Conservation (phyloP, 2,113 vertebrate species). For the Eublepharis macularius region DNA sequence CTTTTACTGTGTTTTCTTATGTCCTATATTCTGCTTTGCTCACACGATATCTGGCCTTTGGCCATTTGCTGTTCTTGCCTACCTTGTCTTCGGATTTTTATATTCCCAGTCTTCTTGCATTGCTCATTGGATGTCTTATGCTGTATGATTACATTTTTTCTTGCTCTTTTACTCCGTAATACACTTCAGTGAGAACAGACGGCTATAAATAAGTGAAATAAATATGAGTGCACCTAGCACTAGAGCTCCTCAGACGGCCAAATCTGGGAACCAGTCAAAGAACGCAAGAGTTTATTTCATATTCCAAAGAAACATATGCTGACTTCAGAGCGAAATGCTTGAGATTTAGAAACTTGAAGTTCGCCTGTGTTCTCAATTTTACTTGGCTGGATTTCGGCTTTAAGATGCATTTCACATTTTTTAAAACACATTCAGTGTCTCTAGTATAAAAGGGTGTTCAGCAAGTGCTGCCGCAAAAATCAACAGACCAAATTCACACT, state of each 20-base stretch:
- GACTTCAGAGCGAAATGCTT: constrained; percentile 42
- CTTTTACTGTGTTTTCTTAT: too few species aligned
- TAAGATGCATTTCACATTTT: constrained; percentile 2
- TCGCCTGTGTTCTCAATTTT: constrained; percentile 7
- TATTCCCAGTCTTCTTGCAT: too few species aligned
- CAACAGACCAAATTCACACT: background rate
- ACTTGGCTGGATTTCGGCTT: constrained; percentile 1
- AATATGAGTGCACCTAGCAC: background rate
- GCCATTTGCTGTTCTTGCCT: too few species aligned
- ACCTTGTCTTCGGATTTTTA: too few species aligned
- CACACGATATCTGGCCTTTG: too few species aligned
- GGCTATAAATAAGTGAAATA: too few species aligned
- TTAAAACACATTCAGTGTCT: background rate
- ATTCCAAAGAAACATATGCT: constrained; percentile 51
- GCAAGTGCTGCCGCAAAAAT: too few species aligned
- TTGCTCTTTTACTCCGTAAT: too few species aligned
- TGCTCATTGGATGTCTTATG: too few species aligned
- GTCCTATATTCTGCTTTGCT: too few species aligned
- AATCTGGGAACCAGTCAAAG: constrained; percentile 19
- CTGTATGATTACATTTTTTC: too few species aligned
- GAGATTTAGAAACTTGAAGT: constrained; percentile 41
- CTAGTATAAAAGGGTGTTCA: background rate
- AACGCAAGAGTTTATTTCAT: constrained; percentile 47
- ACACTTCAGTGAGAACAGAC: too few species aligned
- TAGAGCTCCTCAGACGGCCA: background rate